A percentile compares a stretch with the other conserved stretches of the same genome.
These are phyloP conservation scores for Calephelis perditalis DNA, from an alignment of 2,888 invertebrate species.

Conservation along the genomic window DNA sequence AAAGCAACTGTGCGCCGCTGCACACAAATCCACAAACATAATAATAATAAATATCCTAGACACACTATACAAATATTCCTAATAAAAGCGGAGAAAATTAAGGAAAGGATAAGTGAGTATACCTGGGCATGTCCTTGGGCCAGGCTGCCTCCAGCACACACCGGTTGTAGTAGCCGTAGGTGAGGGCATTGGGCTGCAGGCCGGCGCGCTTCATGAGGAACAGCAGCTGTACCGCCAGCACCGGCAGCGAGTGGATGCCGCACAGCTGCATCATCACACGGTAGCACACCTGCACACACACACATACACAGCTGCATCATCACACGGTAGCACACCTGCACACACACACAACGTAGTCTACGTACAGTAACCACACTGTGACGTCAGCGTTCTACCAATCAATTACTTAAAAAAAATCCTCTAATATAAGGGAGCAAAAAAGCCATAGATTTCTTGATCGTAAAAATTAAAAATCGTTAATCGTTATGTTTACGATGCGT, in stretches of 20 bases:
- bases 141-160: conserved; percentile 96
- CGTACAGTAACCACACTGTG: conserved; percentile 93
- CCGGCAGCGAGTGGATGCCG: conserved; percentile 95
- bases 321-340: conserved; percentile 94
- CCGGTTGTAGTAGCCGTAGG: conserved; percentile 91
- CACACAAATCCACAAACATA: conserved; percentile 2
- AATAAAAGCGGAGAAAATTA: no score
- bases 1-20: conserved; percentile 89
- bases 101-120: conserved; percentile 20
- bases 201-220: conserved; percentile 96
- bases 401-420: no score
- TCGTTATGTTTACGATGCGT: no score
- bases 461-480: no score
- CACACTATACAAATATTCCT: background rate
- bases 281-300: conserved; percentile 87
- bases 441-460: no score
- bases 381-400: no score
- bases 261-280: conserved; percentile 99
- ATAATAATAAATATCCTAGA: background rate
- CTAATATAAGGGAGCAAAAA: no score
- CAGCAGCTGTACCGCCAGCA: conserved; percentile 93
- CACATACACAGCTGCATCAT: conserved; percentile 95
- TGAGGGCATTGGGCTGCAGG: conserved; percentile 97
- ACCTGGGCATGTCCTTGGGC: conserved; percentile 89
- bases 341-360: conserved; percentile 94